Evolutionary conservation across 2,797 vertebrate species (phyloP).

Genomic region (Pseudotriccus pelzelni): DNA sequence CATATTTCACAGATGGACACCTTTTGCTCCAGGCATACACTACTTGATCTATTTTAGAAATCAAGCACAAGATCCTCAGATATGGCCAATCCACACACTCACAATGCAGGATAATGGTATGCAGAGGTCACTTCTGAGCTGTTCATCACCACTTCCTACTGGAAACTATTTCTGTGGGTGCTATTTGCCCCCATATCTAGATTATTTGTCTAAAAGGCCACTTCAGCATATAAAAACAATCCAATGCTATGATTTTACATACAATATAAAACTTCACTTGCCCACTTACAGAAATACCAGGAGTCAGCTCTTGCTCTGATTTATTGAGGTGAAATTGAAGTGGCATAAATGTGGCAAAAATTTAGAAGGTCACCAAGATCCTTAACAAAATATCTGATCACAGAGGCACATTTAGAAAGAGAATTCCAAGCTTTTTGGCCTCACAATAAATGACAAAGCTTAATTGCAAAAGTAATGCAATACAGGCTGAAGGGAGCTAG

Average conservation of each 20-base stretch:
- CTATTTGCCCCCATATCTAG: not conserved
- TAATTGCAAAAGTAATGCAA: not conserved
- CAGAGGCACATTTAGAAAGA: not conserved
- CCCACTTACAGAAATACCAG: not conserved
- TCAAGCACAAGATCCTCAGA: slow-evolving; percentile 38
- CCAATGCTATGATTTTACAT: not conserved
- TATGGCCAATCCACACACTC: not conserved
- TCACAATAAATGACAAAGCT: not conserved
- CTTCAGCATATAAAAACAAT: not conserved
- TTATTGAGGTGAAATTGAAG: not conserved
- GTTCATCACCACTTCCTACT: not conserved
- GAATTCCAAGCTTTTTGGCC: not conserved
- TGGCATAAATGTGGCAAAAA: not conserved
- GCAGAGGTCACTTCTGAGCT: slow-evolving; percentile 37
- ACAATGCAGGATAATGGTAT: not conserved
- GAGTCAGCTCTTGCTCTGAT: not conserved
- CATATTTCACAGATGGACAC: slow-evolving; percentile 70
- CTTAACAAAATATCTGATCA: not conserved
- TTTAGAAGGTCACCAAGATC: not conserved
- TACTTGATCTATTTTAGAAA: slow-evolving; percentile 64
- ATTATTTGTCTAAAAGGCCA: not conserved
- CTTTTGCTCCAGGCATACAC: slow-evolving; percentile 59
- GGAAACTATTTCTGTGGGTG: not conserved
- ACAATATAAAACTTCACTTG: not conserved
- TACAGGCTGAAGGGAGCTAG: not conserved